These are phyloP conservation scores for Columba livia DNA, from an alignment of 2,113 vertebrate species.

Conservation along the genomic window DNA sequence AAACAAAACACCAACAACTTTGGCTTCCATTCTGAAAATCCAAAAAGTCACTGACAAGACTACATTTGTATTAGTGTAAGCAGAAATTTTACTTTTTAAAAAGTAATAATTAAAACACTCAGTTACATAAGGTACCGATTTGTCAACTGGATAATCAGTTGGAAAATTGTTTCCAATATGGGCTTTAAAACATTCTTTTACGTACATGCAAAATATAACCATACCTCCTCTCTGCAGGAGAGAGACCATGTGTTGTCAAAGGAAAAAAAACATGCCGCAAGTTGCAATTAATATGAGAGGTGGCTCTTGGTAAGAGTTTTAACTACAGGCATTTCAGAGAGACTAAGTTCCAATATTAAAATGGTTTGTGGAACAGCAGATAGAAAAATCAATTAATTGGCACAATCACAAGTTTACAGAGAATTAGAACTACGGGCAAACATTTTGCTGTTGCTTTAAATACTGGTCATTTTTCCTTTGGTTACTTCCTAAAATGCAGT, in stretches of 20 bases:
- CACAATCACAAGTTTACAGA: conserved; percentile 65
- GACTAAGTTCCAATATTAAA: conserved; percentile 36
- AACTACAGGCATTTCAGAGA: conserved; percentile 31
- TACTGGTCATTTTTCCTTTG: conserved; percentile 67
- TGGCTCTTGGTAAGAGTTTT: conserved; percentile 22
- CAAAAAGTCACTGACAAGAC: conserved; percentile 68
- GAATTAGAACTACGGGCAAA: conserved; percentile 18
- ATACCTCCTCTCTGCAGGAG: conserved; percentile 48
- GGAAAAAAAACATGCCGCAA: neutral
- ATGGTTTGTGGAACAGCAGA: conserved; percentile 27
- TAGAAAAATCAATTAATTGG: conserved; percentile 60
- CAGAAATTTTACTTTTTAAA: conserved; percentile 73
- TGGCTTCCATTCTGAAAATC: conserved; percentile 55
- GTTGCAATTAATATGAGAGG: conserved; percentile 27
- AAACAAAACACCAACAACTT: conserved; percentile 28
- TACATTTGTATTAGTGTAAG: conserved; percentile 69
- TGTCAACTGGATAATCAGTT: conserved; percentile 75
- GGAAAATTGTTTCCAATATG: conserved; percentile 71
- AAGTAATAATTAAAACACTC: conserved; percentile 66
- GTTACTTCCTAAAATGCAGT: conserved; percentile 57
- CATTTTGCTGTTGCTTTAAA: conserved; percentile 37
- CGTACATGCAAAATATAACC: conserved; percentile 60
- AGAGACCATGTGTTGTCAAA: conserved; percentile 31
- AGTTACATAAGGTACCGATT: conserved; percentile 68
- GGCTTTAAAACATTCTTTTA: conserved; percentile 66